Percentiles rank a stretch among this genome's conserved stretches.
phyloP scores from a whole-genome alignment of 23 tunicate genomes.

The Botrylloides violaceus region DNA sequence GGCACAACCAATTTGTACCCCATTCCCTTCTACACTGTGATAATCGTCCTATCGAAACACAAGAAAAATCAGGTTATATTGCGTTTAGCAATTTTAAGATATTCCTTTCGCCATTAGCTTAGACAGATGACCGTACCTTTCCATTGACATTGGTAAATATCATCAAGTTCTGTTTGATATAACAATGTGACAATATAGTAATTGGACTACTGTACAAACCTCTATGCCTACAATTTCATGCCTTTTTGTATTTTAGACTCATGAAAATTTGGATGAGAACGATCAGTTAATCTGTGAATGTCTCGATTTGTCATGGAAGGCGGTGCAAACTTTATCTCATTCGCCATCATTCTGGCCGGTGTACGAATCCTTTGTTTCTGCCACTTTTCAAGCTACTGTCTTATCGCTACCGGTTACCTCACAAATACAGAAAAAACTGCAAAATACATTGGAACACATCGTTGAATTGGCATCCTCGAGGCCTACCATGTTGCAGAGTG shows the following conservation, averaged over 20 bases:
- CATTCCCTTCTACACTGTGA: no score
- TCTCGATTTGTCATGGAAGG: conserved; percentile 1
- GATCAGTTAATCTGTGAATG: background rate
- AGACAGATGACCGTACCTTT: no score
- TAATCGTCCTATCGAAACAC: no score
- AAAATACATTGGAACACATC: background rate
- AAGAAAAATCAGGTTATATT: no score
- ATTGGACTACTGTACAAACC: no score
- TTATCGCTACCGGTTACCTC: background rate
- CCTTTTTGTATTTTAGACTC: background rate
- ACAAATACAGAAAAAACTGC: background rate
- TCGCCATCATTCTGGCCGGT: conserved; percentile 12
- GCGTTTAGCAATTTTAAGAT: no score
- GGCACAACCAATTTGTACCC: no score
- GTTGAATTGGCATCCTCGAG: background rate
- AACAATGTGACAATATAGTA: no score
- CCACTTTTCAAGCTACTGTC: background rate
- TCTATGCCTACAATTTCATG: no score
- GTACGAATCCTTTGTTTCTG: background rate
- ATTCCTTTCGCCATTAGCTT: no score
- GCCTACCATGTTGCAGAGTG: conserved; percentile 5
- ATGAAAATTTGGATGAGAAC: background rate
- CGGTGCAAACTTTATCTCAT: background rate
- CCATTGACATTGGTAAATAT: no score
- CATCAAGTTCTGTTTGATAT: no score